Percentiles rank a stretch among this genome's conserved stretches.
These are phyloP conservation scores for Halichondria panicea DNA, from an alignment of 37 sponge, comb jelly and placozoan genomes.

Conservation along the genomic window DNA sequence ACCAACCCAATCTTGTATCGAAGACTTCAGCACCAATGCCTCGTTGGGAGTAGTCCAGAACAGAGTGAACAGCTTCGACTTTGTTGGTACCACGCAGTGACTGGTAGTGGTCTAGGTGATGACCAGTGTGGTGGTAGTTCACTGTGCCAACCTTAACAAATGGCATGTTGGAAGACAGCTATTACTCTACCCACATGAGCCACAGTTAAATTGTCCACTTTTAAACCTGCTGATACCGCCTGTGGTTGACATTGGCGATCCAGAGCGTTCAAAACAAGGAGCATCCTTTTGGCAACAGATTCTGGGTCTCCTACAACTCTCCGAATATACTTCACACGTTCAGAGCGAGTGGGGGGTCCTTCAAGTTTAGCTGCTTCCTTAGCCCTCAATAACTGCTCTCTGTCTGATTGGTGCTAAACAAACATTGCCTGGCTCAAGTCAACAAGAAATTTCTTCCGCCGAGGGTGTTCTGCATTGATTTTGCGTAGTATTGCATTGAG, in stretches of 20 bases:
- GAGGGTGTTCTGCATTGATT: slow-evolving; percentile 32
- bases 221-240: neutral
- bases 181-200: slow-evolving; percentile 22
- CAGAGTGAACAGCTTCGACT: slow-evolving; percentile 53
- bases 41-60: slow-evolving; percentile 53
- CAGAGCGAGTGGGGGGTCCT: slow-evolving; percentile 25
- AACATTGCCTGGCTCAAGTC: slow-evolving; percentile 4
- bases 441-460: slow-evolving; percentile 16
- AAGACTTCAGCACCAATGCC: slow-evolving; percentile 50
- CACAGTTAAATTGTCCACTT: slow-evolving; percentile 19
- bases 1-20: slow-evolving; percentile 58
- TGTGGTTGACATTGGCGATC: neutral
- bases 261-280: slow-evolving; percentile 32
- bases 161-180: slow-evolving; percentile 40
- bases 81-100: slow-evolving; percentile 52
- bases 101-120: slow-evolving; percentile 43
- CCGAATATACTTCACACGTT: slow-evolving; percentile 37
- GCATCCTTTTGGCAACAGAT: slow-evolving; percentile 40
- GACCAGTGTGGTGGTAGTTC: slow-evolving; percentile 42
- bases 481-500: slow-evolving; percentile 11
- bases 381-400: slow-evolving; percentile 9
- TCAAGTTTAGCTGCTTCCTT: slow-evolving; percentile 21
- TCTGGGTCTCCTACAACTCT: slow-evolving; percentile 45
- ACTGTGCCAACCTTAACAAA: slow-evolving; percentile 57
- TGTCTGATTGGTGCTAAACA: neutral